Conservation (phyloP, 2,113 vertebrate species). For the Hypocryptadius cinnamomeus region DNA sequence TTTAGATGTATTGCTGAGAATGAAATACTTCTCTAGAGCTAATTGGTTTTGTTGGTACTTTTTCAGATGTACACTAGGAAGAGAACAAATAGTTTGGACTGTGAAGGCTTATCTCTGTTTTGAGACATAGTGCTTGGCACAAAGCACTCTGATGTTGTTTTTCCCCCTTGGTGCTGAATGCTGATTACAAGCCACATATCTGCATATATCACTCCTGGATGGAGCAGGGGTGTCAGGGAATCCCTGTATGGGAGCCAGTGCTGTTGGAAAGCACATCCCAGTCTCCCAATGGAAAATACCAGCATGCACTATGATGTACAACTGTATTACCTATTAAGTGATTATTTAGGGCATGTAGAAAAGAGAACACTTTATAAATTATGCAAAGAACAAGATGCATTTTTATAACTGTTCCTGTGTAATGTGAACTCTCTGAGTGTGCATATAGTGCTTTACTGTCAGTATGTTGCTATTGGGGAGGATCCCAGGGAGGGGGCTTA, state of each 20-base stretch:
- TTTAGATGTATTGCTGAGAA: background rate
- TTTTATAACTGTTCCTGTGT: background rate
- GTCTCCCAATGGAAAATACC: background rate
- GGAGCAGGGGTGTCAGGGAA: background rate
- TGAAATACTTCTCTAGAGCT: background rate
- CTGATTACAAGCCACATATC: background rate
- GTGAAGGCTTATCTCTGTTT: background rate
- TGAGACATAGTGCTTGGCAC: background rate
- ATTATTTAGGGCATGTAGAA: constrained; percentile 7
- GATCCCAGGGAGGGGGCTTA: background rate
- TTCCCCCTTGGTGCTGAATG: background rate
- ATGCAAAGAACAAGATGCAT: background rate
- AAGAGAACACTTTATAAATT: background rate
- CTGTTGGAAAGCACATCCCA: background rate
- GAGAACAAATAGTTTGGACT: background rate
- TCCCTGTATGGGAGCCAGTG: background rate
- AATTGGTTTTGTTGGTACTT: constrained; percentile 2
- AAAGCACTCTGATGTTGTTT: background rate
- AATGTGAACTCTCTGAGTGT: background rate
- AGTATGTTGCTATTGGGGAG: background rate
- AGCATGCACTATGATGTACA: background rate
- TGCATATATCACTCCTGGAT: background rate
- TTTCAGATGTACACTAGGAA: background rate
- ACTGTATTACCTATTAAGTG: background rate
- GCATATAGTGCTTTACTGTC: background rate